A percentile compares a stretch with the other conserved stretches of the same genome.
Evolutionary conservation across 2,888 invertebrate genomes (phyloP).

Genomic region (Shargacucullia verbasci): DNA sequence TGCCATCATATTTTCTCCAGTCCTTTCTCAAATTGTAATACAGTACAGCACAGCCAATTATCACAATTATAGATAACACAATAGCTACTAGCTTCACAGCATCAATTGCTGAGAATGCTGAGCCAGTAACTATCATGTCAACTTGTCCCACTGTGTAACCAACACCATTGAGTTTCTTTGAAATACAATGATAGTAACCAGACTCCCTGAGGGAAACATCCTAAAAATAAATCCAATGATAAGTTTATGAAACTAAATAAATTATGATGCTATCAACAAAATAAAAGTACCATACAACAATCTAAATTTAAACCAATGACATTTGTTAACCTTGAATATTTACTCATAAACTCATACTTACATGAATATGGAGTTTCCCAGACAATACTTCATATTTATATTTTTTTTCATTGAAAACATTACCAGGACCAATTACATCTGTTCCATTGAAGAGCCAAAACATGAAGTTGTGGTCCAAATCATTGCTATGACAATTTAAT

Average conservation of each 20-base stretch:
- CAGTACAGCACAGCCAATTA: constrained; percentile 80
- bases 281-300: neutral
- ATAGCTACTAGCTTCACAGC: constrained; percentile 84
- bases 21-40: constrained; percentile 81
- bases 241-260: constrained; percentile 20
- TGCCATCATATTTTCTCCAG: constrained; percentile 82
- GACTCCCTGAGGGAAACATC: constrained; percentile 90
- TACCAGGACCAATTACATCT: constrained; percentile 90
- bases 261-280: constrained; percentile 1
- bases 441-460: constrained; percentile 90
- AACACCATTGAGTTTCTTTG: constrained; percentile 87
- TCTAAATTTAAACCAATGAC: constrained; percentile 35
- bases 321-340: constrained; percentile 45
- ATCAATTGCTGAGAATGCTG: constrained; percentile 78
- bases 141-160: constrained; percentile 88
- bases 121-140: constrained; percentile 89
- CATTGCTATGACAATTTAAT: constrained; percentile 90
- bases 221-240: constrained; percentile 71
- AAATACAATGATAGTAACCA: constrained; percentile 91
- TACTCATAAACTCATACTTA: constrained; percentile 71
- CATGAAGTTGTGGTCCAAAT: constrained; percentile 90
- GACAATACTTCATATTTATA: constrained; percentile 92
- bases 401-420: constrained; percentile 89
- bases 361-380: constrained; percentile 91
- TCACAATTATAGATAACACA: constrained; percentile 81